Evolutionary conservation across 2,888 invertebrate genomes (phyloP).

Genomic region (Leptura quadrifasciata): DNA sequence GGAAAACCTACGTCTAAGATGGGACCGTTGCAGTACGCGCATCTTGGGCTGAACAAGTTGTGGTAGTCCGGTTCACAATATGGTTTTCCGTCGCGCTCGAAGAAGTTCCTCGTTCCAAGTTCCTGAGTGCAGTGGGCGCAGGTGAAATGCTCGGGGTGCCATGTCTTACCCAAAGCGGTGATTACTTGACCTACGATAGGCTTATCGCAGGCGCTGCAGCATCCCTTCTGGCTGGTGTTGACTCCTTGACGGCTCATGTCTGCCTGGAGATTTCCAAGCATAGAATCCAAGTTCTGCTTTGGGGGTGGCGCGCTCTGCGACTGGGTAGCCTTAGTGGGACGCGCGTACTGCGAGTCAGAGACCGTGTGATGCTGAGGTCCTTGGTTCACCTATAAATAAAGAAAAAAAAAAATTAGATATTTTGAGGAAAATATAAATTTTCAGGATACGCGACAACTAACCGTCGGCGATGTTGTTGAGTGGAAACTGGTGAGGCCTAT

Average conservation of each 20-base stretch:
- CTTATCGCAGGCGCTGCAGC: conserved; percentile 99
- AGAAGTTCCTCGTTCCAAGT: conserved; percentile 98
- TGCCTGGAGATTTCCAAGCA: conserved; percentile 95
- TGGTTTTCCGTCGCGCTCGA: conserved; percentile 96
- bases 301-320: conserved; percentile 70
- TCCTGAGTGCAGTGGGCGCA: conserved; percentile 98
- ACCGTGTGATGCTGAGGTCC: conserved; percentile 81
- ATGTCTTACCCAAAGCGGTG: conserved; percentile 97
- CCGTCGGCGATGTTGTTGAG: conserved; percentile 47
- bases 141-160: conserved; percentile 99
- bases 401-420: conserved; percentile 15
- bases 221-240: conserved; percentile 98
- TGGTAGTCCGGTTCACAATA: conserved; percentile 99
- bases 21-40: conserved; percentile 98
- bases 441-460: conserved; percentile 42
- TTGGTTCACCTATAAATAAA: conserved; percentile 77
- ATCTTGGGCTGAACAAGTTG: conserved; percentile 97
- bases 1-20: conserved; percentile 90
- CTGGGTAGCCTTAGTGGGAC: conserved; percentile 76
- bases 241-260: conserved; percentile 99
- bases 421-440: conserved; percentile 11
- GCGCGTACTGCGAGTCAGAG: conserved; percentile 83
- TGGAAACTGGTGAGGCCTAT: conserved; percentile 56
- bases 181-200: conserved; percentile 99
- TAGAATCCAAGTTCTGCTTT: conserved; percentile 78